Evolutionary conservation across 2,888 invertebrate genomes (phyloP), one percentile per base, ranked within the genome.

Genomic region (Troides oblongomaculatus): DNA sequence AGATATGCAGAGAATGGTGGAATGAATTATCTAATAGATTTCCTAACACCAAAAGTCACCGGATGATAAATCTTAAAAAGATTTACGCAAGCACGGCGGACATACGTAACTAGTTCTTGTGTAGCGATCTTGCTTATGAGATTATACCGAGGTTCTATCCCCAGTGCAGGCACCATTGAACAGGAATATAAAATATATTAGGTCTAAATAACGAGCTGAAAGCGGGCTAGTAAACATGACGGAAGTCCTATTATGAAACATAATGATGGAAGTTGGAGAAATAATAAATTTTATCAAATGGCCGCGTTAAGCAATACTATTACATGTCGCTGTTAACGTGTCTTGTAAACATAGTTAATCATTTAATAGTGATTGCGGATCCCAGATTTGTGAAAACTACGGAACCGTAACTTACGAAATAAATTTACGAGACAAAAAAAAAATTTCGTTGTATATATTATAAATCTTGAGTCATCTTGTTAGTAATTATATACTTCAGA

Each of bases 111-210:
- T 64, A 71, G 66, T 63, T 69, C 67, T 71, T 68, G 75, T 74
- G 74, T 74, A 72, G 75, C 76, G 79, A 79, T 79, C 79, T 73
- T 74, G 76, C 77, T 75, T 75, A 67, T 69, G 69, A 69, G 72
- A 70, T 72, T 73, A 70, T 70, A 68, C 68, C 69, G 60, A 64
- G 58, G n/a, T 62, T 64, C 69, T 64, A 62, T 70, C 69, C 67
- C 18, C 62, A 72, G 71, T 72, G 72, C 60, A 64, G 62, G 64
- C 61, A 62, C 62, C 70, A 68, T 70, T 70, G 50, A 63, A 72
- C 66, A 56, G 64, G 68, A 69, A 67, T 71, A 72, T 73, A 73
- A 73, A 73, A 62, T 72, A 68, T 57, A n/a, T 23, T 58, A 46
- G 61, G 62, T 66, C 23, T 50, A 70, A 71, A 65, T 66, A 50